Evolutionary conservation across 1,140 invertebrate genomes (phyloP).

Genomic region (Marisa cornuarietis): DNA sequence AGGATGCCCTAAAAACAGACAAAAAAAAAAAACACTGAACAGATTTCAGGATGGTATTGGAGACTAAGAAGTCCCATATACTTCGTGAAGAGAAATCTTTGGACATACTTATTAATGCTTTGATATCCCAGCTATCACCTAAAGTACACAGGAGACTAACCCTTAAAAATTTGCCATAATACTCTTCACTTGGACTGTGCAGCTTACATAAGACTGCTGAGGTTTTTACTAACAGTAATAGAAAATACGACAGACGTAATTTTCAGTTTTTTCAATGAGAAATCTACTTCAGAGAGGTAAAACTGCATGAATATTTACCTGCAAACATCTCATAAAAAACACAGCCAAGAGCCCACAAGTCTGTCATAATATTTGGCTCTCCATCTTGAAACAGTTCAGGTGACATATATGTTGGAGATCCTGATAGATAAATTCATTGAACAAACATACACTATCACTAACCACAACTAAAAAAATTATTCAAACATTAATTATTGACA

Average conservation of each 20-base stretch:
- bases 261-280: too few relatives aligned
- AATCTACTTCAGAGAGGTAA: not conserved
- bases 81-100: too few relatives aligned
- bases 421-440: slow-evolving; percentile 38
- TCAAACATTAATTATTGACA: too few relatives aligned
- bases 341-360: slow-evolving; percentile 66
- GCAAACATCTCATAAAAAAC: slow-evolving; percentile 66
- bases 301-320: slow-evolving; percentile 39
- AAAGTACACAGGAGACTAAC: not conserved
- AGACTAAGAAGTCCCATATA: not conserved
- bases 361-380: slow-evolving; percentile 56
- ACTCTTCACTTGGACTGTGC: not conserved
- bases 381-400: slow-evolving; percentile 63
- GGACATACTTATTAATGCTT: too few relatives aligned
- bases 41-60: not conserved
- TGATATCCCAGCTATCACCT: not conserved
- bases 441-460: too few relatives aligned
- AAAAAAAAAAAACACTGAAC: slow-evolving; percentile 4
- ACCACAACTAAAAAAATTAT: too few relatives aligned
- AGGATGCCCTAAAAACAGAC: slow-evolving; percentile 56
- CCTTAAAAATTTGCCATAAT: not conserved
- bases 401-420: slow-evolving; percentile 59
- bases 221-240: too few relatives aligned
- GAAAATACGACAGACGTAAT: too few relatives aligned
- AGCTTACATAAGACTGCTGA: not conserved